phyloP scores from a whole-genome alignment of 1,140 invertebrate species.

The Calliphora vicina region DNA sequence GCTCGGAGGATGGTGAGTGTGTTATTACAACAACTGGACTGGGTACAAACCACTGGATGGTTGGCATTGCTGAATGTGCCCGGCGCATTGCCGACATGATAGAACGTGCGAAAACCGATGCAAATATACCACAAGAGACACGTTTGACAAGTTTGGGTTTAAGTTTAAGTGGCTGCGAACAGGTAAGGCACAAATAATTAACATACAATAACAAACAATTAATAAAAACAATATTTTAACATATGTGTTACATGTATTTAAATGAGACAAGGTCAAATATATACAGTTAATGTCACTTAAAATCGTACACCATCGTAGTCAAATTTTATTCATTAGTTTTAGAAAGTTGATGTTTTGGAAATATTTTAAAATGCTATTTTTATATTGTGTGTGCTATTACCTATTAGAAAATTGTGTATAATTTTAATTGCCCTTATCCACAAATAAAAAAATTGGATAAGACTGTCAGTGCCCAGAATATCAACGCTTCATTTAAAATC shows the following conservation, averaged over 20 bases:
- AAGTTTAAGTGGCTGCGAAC: conserved; percentile 61
- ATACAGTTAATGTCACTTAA: too few relatives aligned
- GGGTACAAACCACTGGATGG: conserved; percentile 85
- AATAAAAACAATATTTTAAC: not conserved
- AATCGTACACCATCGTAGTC: too few relatives aligned
- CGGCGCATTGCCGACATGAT: conserved; percentile 79
- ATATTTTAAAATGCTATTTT: too few relatives aligned
- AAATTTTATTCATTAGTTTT: too few relatives aligned
- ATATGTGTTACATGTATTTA: not conserved
- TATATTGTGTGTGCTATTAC: too few relatives aligned
- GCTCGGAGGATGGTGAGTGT: conserved; percentile 74
- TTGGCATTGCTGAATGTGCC: conserved; percentile 81
- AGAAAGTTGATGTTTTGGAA: too few relatives aligned
- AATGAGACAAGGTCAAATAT: not conserved
- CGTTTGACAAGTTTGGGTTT: conserved; percentile 74
- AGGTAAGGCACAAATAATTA: conserved; percentile 36
- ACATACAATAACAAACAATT: not conserved
- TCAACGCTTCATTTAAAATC: too few relatives aligned
- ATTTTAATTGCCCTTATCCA: too few relatives aligned
- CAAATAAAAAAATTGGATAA: too few relatives aligned
- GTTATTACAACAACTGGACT: conserved; percentile 73
- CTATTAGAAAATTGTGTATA: too few relatives aligned
- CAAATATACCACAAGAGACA: conserved; percentile 69
- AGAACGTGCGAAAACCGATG: conserved; percentile 72
- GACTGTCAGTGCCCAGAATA: too few relatives aligned